A percentile compares a stretch with the other conserved stretches of the same genome.
Conservation (phyloP, 2,113 vertebrate genomes). For the Apteryx mantelli region DNA sequence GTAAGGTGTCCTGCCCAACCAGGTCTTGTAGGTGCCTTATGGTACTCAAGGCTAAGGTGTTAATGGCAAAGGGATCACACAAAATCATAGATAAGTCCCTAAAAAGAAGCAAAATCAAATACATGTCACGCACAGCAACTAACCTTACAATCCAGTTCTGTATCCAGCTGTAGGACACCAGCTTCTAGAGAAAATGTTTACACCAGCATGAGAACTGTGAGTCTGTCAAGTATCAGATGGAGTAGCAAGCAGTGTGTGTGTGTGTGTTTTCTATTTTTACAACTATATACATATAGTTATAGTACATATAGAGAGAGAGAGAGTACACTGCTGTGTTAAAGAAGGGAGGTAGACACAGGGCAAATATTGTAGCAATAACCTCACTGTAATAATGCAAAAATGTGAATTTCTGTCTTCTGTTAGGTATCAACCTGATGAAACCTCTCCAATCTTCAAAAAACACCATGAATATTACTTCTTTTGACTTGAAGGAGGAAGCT, state of each 20-base stretch:
- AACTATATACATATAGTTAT: background rate
- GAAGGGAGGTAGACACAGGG: background rate
- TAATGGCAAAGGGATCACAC: slow-evolving; percentile 97
- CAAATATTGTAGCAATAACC: background rate
- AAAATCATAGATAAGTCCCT: slow-evolving; percentile 98
- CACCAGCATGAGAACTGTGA: background rate
- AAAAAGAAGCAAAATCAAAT: background rate
- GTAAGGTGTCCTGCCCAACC: slow-evolving; percentile 92
- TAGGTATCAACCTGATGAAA: background rate
- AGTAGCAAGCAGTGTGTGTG: fast-evolving
- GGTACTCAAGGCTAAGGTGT: slow-evolving; percentile 93
- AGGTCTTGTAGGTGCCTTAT: slow-evolving; percentile 95
- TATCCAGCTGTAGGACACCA: background rate
- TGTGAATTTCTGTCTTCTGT: background rate
- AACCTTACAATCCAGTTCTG: background rate
- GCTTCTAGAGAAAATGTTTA: background rate
- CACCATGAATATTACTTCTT: background rate
- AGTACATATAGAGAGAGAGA: background rate
- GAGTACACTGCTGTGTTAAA: background rate
- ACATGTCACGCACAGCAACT: background rate
- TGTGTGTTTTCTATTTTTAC: background rate
- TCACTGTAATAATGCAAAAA: background rate
- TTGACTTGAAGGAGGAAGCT: background rate
- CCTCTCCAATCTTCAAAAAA: background rate
- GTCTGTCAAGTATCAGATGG: background rate